Evolutionary conservation across 2,113 vertebrate genomes (phyloP).

Genomic region (Atlantisia rogersi): DNA sequence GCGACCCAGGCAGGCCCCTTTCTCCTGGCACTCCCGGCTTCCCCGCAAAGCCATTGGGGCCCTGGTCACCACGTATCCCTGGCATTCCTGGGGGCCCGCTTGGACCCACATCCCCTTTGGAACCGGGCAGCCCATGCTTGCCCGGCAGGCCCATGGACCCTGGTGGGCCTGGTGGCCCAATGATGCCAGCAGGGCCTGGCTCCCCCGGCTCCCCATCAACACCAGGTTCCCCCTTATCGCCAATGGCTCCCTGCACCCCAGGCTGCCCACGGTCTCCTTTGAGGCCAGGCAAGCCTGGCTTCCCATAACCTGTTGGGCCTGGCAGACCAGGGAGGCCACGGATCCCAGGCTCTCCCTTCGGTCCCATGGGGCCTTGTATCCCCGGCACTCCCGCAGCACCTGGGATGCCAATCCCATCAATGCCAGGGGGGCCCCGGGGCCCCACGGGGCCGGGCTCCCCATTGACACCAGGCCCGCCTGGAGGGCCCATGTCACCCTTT

Average conservation of each 20-base stretch:
- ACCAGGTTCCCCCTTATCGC: slow-evolving; percentile 90
- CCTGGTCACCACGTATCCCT: slow-evolving; percentile 91
- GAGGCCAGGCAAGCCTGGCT: slow-evolving; percentile 87
- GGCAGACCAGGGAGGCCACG: slow-evolving; percentile 87
- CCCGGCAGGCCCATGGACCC: slow-evolving; percentile 94
- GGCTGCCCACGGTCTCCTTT: slow-evolving; percentile 91
- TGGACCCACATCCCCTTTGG: slow-evolving; percentile 89
- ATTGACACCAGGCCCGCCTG: slow-evolving; percentile 79
- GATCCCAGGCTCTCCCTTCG: slow-evolving; percentile 88
- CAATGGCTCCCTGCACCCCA: slow-evolving; percentile 84
- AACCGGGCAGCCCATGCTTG: slow-evolving; percentile 88
- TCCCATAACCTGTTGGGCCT: slow-evolving; percentile 89
- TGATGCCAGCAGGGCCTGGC: slow-evolving; percentile 83
- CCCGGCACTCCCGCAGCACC: slow-evolving; percentile 87
- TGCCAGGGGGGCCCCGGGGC: slow-evolving; percentile 85
- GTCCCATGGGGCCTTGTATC: slow-evolving; percentile 81
- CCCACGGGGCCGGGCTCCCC: slow-evolving; percentile 85
- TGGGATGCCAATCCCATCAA: slow-evolving; percentile 85
- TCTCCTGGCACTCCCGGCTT: slow-evolving; percentile 90
- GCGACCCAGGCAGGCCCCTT: slow-evolving; percentile 86
- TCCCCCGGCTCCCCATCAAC: slow-evolving; percentile 83
- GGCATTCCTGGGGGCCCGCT: slow-evolving; percentile 87
- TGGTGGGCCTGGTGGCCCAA: slow-evolving; percentile 85
- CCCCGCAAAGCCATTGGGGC: slow-evolving; percentile 83
- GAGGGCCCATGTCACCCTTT: slow-evolving; percentile 87